Evolutionary conservation across 2,888 invertebrate species (phyloP), one percentile per base, ranked within the genome.

Genomic region (Oscheius sp.): DNA sequence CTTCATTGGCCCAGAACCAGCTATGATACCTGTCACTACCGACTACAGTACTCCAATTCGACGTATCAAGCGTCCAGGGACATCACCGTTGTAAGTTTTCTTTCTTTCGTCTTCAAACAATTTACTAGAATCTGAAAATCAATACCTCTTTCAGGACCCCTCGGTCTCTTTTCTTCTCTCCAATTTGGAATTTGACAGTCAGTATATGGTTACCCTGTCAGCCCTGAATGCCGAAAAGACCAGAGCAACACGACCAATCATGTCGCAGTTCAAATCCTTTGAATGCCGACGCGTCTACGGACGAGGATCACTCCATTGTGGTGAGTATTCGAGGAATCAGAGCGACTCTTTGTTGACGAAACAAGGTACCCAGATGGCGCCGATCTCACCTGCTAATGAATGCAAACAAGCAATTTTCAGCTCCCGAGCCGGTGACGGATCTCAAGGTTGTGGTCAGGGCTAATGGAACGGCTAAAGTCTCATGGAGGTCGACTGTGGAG

Each of bases 371-470:
- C 42, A 42, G 42, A 42, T 42, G 42, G 42, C 42, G 42, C 0
- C 13, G 10, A 53, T 50, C 42, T 13, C 21, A 62, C 32, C 21
- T 62, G 29, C 42, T n/a, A 10, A 9, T 62, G 62, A 65, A 48
- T 63, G 35, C 33, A 33, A 7, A n/a, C 21, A 58, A 42, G 42
- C 42, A 42, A 42, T 42, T 82, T 84, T 58, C 74, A 86, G 86
- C 86, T 0, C 88, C 88, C 9, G 88, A 88, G 70, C 83, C 87
- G 10, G 85, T 88, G 2, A 59, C 78, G 13, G 79, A 86, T 47
- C 77, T 88, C 37, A 76, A 78, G 33, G 81, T 88, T 2, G 75
- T 73, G 2, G 70, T 84, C 9, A 77, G 77, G 55, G 55, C 81
- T 7, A 86, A 87, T 66, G 82, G 81, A 1, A 80, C 85, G 0